Conservation (phyloP, 2,888 invertebrate species). For the Brassicogethes aeneus region DNA sequence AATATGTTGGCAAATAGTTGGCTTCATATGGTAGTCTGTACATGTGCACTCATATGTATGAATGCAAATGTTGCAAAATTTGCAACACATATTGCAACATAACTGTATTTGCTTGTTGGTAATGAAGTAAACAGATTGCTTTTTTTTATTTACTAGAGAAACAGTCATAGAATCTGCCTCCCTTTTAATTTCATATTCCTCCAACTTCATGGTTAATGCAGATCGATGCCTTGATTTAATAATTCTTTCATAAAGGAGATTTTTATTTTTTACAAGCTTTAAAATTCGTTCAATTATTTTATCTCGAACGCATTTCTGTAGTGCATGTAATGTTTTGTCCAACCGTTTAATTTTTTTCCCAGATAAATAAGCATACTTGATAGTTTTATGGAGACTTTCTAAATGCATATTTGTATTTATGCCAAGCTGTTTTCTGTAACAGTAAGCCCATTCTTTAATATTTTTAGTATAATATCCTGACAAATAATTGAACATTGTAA, state of each 20-base stretch:
- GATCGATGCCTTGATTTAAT: neutral
- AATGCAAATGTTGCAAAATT: neutral
- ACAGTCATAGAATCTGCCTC: no score
- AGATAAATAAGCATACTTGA: neutral
- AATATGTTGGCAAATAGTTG: no score
- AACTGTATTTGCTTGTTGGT: neutral
- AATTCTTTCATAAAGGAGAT: neutral
- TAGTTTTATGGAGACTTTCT: neutral
- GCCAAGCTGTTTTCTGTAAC: neutral
- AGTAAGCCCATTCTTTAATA: neutral
- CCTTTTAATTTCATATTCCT: neutral
- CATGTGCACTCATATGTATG: neutral
- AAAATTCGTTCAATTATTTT: neutral
- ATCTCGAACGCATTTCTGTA: neutral
- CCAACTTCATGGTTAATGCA: neutral
- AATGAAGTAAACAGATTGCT: neutral
- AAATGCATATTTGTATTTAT: constrained; percentile 1
- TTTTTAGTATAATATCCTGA: neutral
- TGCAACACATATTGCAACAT: neutral
- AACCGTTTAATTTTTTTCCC: neutral
- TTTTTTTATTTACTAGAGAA: neutral
- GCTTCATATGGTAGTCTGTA: no score
- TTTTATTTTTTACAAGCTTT: neutral
- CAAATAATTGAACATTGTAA: neutral
- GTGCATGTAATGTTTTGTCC: neutral